Conservation (phyloP, 2,888 invertebrate genomes). For the Calliscelio sp. region DNA sequence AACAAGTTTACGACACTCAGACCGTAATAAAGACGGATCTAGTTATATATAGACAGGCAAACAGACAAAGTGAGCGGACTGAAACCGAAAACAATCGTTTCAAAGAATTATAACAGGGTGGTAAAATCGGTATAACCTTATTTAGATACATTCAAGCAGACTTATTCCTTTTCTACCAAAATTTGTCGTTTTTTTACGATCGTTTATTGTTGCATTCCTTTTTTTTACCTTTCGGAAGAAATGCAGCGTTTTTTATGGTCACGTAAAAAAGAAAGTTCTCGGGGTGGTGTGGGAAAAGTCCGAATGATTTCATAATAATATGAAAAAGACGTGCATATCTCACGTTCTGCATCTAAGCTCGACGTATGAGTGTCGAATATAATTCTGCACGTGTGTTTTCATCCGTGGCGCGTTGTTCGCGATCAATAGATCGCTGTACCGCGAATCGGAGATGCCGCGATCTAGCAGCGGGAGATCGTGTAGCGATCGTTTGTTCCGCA, state of each 20-base stretch:
- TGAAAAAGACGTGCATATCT: constrained; percentile 66
- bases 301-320: constrained; percentile 55
- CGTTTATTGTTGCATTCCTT: constrained; percentile 8
- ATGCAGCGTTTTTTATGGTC: constrained; percentile 40
- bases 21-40: too few species aligned
- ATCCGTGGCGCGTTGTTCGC: constrained; percentile 81
- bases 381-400: constrained; percentile 76
- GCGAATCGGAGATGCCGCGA: constrained; percentile 82
- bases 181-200: constrained; percentile 1
- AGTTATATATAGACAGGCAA: too few species aligned
- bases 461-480: constrained; percentile 84
- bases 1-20: constrained; percentile 78
- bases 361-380: constrained; percentile 70
- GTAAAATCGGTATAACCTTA: constrained; percentile 20
- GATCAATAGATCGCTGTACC: constrained; percentile 84
- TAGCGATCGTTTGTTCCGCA: constrained; percentile 83
- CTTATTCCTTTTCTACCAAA: constrained; percentile 26
- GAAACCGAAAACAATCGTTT: constrained; percentile 18
- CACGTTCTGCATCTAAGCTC: constrained; percentile 58
- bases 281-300: constrained; percentile 60
- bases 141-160: constrained; percentile 13
- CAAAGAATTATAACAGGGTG: constrained; percentile 22
- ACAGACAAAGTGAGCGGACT: too few species aligned
- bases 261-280: constrained; percentile 61
- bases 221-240: background rate